A percentile compares a stretch with the other conserved stretches of the same genome.
Conservation (phyloP, 2,888 invertebrate species). For the Drosophila neonasuta region DNA sequence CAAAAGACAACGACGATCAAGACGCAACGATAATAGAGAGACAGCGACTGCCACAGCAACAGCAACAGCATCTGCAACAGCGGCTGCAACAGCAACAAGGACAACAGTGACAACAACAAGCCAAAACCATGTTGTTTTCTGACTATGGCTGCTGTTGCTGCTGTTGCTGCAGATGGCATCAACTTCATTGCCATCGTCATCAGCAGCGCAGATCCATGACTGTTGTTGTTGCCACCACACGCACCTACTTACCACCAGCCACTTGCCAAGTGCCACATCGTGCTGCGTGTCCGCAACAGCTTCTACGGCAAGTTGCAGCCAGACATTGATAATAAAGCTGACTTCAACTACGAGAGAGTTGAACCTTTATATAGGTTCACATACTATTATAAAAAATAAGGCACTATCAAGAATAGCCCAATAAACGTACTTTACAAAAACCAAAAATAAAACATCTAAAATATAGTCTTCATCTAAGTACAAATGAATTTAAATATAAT, state of each 20-base stretch:
- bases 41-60: constrained; percentile 21
- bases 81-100: constrained; percentile 14
- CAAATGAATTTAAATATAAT: too few relatives aligned
- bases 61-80: constrained; percentile 8
- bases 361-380: too few relatives aligned
- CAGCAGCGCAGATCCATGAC: constrained; percentile 12
- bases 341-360: too few relatives aligned
- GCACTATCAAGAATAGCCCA: too few relatives aligned
- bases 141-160: constrained; percentile 6
- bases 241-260: constrained; percentile 18
- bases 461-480: too few relatives aligned
- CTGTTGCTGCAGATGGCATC: constrained; percentile 63
- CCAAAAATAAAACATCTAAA: too few relatives aligned
- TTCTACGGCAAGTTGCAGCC: too few relatives aligned
- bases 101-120: constrained; percentile 23
- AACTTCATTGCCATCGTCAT: constrained; percentile 46
- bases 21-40: constrained; percentile 66
- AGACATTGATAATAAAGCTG: too few relatives aligned
- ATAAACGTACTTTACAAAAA: too few relatives aligned
- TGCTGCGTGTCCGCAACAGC: too few relatives aligned
- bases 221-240: constrained; percentile 23
- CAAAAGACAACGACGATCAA: constrained; percentile 49
- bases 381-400: too few relatives aligned
- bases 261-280: constrained; percentile 4
- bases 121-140: constrained; percentile 46